Evolutionary conservation across 2,797 vertebrate species (phyloP).

Genomic region (Fundulus diaphanus): DNA sequence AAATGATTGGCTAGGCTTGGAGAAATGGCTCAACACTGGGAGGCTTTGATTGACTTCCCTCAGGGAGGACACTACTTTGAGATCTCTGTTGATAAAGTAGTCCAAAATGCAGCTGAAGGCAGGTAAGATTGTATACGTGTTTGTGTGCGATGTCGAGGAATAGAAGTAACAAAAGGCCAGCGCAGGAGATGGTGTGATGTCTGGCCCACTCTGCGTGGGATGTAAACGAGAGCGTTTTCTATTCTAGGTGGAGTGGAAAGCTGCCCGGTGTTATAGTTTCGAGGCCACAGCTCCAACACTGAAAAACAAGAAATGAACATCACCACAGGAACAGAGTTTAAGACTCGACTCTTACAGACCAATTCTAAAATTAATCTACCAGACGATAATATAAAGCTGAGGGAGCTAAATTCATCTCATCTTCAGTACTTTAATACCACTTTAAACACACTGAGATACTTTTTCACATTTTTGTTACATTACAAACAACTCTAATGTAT

Average conservation of each 20-base stretch:
- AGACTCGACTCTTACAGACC: constrained; percentile 5
- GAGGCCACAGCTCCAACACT: constrained; percentile 32
- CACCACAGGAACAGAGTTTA: background rate
- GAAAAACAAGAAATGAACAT: constrained; percentile 17
- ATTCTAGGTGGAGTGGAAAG: constrained; percentile 54
- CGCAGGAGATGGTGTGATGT: constrained; percentile 53
- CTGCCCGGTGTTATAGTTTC: constrained; percentile 29
- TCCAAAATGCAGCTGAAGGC: constrained; percentile 38
- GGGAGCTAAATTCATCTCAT: background rate
- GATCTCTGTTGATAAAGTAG: constrained; percentile 51
- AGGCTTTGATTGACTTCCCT: constrained; percentile 78
- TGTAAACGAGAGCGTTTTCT: constrained; percentile 60
- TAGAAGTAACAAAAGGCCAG: constrained; percentile 51
- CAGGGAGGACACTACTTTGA: constrained; percentile 50
- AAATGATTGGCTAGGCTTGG: constrained; percentile 75
- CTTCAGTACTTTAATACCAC: background rate
- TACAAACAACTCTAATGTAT: background rate
- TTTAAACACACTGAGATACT: background rate
- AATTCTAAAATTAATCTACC: constrained; percentile 4
- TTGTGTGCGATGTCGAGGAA: constrained; percentile 29
- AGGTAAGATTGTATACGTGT: constrained; percentile 11
- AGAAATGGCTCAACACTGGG: constrained; percentile 69
- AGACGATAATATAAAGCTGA: background rate
- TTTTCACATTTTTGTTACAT: background rate
- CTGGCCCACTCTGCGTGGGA: constrained; percentile 61